Evolutionary conservation across 2,888 invertebrate genomes (phyloP), one percentile per base, ranked within the genome.

Genomic region (Apamea monoglypha): DNA sequence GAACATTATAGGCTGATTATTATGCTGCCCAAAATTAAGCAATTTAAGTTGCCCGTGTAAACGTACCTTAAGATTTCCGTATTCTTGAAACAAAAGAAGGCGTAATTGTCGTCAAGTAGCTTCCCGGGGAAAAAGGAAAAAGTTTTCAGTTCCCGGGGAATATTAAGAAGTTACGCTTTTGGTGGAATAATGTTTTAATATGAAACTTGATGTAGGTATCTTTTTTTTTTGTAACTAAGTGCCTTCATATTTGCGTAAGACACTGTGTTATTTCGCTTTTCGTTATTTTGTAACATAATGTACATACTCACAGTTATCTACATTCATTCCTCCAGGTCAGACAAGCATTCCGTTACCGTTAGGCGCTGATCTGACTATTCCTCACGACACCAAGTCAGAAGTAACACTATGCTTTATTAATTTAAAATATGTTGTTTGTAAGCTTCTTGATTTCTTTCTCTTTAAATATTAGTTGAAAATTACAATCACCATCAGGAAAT

Each of bases 41-140:
- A 47, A 32, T 59, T 40, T 12, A 32, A 44, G n/a, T 64, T 44
- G 2, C 14, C 2, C 29, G 12, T 74, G 40, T 74, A 63, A 47
- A 32, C 36, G 1, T n/a, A 36, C 3, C 50, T 53, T 63, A 53
- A 70, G 21, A 71, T 36, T 63, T 29, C 25, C 6, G 63, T 71
- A 71, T 64, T 29, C n/a, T 3, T 32, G 32, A 56, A 80, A 78
- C 79, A 78, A 78, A 70, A 78, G 59, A 59, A 16, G 59, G 6
- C 59, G 40, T 50, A 50, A 78, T 78, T 73, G 47, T 56, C 80
- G 29, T 47, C 73, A 64, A 73, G 80, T 56, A 79, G 50, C 44
- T 75, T 44, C 14, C 10, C 29, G 25, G 6, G 36, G 0, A 73
- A 64, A 47, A 64, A 64, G 18, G 29, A 36, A 80, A 73, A 80